phyloP scores from a whole-genome alignment of 2,797 vertebrate species.

The Botia almorhae region DNA sequence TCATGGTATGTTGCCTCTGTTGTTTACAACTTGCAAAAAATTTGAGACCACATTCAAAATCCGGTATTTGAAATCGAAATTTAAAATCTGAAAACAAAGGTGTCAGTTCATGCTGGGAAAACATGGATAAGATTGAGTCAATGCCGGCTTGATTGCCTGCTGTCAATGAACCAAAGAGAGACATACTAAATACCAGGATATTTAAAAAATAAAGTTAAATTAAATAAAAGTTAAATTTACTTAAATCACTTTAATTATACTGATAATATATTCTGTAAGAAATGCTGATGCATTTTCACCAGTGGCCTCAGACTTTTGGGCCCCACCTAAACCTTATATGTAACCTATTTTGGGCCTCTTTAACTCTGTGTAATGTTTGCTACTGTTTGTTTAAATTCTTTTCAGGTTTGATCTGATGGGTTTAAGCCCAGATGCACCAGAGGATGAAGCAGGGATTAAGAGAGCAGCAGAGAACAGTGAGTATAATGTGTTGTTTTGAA shows the following conservation, averaged over 20 bases:
- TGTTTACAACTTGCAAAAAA: neutral
- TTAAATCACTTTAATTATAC: neutral
- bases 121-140: neutral
- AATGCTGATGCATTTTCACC: neutral
- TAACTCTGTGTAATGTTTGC: neutral
- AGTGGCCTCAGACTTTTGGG: neutral
- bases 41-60: no score
- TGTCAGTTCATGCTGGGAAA: no score
- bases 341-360: neutral
- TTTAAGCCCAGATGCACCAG: slow-evolving; percentile 87
- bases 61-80: no score
- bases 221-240: no score
- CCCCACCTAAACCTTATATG: neutral
- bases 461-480: slow-evolving; percentile 95
- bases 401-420: slow-evolving; percentile 96
- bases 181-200: neutral
- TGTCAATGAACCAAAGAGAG: neutral
- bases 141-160: neutral
- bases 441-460: slow-evolving; percentile 96
- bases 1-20: slow-evolving; percentile 81
- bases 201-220: neutral
- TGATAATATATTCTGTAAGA: neutral
- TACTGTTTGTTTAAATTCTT: neutral
- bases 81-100: no score
- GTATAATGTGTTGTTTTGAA: slow-evolving; percentile 54